These are phyloP conservation scores for Drosophila diplacantha DNA, from an alignment of 2,888 invertebrate genomes.

Conservation along the genomic window DNA sequence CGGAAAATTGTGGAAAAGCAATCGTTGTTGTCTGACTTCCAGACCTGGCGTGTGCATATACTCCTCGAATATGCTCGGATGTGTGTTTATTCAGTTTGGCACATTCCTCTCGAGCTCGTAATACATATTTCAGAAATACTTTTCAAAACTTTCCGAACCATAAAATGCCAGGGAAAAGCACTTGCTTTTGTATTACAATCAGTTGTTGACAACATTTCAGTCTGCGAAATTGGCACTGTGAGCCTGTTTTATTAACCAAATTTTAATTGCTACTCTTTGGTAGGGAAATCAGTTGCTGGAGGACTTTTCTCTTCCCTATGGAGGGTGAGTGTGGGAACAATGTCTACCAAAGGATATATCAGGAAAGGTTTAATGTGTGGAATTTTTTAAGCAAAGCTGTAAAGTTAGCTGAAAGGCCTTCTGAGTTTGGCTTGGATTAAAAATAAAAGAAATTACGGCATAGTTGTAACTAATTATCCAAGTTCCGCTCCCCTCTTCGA, in stretches of 20 bases:
- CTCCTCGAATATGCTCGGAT: neutral
- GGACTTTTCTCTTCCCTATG: constrained; percentile 5
- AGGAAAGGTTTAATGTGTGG: neutral
- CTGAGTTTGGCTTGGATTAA: neutral
- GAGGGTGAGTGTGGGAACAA: constrained; percentile 22
- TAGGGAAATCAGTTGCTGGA: neutral
- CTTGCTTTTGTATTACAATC: constrained; percentile 16
- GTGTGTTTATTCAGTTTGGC: constrained; percentile 2
- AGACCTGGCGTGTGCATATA: constrained; percentile 26
- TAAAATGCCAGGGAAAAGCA: constrained; percentile 6
- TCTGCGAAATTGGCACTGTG: constrained; percentile 7
- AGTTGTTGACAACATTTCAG: constrained; percentile 27
- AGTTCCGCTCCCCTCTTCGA: neutral
- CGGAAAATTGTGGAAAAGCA: constrained; percentile 62
- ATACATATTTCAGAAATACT: constrained; percentile 20
- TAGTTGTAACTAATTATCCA: neutral
- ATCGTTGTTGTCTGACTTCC: constrained; percentile 34
- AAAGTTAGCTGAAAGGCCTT: neutral
- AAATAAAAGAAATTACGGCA: neutral
- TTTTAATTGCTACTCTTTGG: neutral
- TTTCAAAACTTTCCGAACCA: constrained; percentile 9
- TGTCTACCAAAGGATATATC: too few relatives aligned
- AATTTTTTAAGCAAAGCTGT: neutral
- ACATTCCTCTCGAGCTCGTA: constrained; percentile 16
- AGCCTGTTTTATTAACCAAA: constrained; percentile 11